Evolutionary conservation across 2,888 invertebrate species (phyloP).

Genomic region (Lordiphosa fenestrarum): DNA sequence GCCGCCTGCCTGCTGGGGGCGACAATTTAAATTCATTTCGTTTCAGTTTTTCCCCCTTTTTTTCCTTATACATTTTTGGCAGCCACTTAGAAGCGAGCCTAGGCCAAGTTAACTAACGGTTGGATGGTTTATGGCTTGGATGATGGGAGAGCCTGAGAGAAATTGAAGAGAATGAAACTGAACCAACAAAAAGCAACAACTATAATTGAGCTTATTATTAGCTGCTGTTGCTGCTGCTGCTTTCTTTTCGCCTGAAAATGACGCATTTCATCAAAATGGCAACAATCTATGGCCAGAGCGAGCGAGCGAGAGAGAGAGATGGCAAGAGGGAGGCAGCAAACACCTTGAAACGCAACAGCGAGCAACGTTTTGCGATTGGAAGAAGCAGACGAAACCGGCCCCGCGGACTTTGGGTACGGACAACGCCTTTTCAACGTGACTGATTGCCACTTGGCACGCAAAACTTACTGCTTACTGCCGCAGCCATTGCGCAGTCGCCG

Average conservation of each 20-base stretch:
- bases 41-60: no score
- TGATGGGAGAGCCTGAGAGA: slow-evolving; percentile 6
- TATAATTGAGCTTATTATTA: slow-evolving; percentile 15
- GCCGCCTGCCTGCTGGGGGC: not conserved
- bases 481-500: slow-evolving; percentile 57
- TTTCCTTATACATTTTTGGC: no score
- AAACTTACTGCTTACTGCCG: slow-evolving; percentile 28
- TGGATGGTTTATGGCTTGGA: not conserved
- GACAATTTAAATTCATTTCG: not conserved
- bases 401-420: slow-evolving; percentile 34
- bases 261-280: slow-evolving; percentile 65
- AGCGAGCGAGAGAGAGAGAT: not conserved
- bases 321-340: slow-evolving; percentile 6
- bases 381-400: slow-evolving; percentile 50
- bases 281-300: slow-evolving; percentile 40
- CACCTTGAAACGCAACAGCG: slow-evolving; percentile 39
- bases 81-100: slow-evolving; percentile 4
- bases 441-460: slow-evolving; percentile 75
- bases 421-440: slow-evolving; percentile 66
- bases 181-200: slow-evolving; percentile 5
- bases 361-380: slow-evolving; percentile 72
- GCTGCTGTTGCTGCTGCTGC: slow-evolving; percentile 30
- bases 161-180: slow-evolving; percentile 12
- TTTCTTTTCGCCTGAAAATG: slow-evolving; percentile 42
- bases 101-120: slow-evolving; percentile 13